phyloP scores from a whole-genome alignment of 2,888 invertebrate species.

The Hyalella azteca region DNA sequence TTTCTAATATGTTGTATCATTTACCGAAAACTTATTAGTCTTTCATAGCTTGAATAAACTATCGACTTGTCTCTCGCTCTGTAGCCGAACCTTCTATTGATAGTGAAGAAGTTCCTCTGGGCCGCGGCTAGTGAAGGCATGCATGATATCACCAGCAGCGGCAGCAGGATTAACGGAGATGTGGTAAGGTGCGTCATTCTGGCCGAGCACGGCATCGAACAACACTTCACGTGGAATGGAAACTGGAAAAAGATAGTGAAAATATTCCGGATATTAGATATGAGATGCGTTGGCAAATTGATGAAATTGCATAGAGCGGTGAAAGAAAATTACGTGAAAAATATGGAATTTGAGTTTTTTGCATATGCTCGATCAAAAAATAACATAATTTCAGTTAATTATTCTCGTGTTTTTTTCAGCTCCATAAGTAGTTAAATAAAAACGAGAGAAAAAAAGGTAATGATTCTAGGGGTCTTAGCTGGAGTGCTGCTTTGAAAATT shows the following conservation, averaged over 20 bases:
- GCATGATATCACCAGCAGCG: background rate
- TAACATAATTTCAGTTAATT: too few relatives aligned
- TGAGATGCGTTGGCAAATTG: background rate
- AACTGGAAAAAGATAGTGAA: background rate
- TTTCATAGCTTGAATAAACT: background rate
- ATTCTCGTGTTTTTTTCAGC: too few relatives aligned
- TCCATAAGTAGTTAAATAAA: too few relatives aligned
- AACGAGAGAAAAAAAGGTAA: too few relatives aligned
- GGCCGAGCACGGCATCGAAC: background rate
- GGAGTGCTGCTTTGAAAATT: too few relatives aligned
- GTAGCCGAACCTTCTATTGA: background rate
- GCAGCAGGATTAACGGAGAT: background rate
- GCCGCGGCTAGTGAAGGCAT: background rate
- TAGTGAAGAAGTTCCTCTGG: conserved; percentile 5
- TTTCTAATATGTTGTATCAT: background rate
- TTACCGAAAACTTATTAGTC: background rate
- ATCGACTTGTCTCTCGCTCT: background rate
- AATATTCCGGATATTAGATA: background rate
- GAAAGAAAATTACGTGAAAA: too few relatives aligned
- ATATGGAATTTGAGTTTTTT: too few relatives aligned
- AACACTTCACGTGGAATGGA: background rate
- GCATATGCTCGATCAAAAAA: too few relatives aligned
- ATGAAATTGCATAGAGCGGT: too few relatives aligned
- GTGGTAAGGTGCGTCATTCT: background rate
- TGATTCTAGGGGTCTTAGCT: too few relatives aligned